Evolutionary conservation across 2,888 invertebrate genomes (phyloP).

Genomic region (Strigamia maritima): DNA sequence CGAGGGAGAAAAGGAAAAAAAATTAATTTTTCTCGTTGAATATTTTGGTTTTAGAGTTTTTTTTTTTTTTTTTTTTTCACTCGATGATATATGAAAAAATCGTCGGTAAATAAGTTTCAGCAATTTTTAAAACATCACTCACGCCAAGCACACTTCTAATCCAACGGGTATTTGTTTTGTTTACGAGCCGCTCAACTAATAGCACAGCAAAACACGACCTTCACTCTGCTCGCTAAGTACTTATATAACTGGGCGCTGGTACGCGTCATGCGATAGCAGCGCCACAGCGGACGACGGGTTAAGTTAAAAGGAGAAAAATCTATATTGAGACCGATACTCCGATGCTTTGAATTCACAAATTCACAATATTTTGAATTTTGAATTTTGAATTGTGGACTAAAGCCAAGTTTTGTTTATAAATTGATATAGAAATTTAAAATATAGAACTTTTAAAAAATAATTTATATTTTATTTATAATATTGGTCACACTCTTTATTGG

Average conservation of each 20-base stretch:
- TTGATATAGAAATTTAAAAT: too few species aligned
- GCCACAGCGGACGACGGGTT: neutral
- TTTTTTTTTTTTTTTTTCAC: neutral
- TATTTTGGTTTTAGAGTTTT: neutral
- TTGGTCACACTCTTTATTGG: too few species aligned
- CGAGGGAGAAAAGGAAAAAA: neutral
- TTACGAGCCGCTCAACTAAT: neutral
- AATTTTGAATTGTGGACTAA: too few species aligned
- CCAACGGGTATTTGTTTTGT: neutral
- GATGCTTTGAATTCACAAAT: too few species aligned
- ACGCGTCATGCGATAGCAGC: neutral
- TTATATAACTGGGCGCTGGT: neutral
- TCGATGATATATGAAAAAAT: neutral
- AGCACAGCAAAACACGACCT: neutral
- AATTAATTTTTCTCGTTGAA: neutral
- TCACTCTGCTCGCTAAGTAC: neutral
- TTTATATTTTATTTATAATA: too few species aligned
- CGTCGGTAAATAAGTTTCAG: neutral
- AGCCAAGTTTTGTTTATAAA: too few species aligned
- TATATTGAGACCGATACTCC: neutral
- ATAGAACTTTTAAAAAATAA: too few species aligned
- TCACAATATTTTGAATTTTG: too few species aligned
- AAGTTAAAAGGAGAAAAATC: neutral
- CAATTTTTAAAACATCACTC: neutral
- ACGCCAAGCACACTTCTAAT: neutral